phyloP scores from a whole-genome alignment of 2,797 vertebrate genomes.

The Tragopan temminckii region DNA sequence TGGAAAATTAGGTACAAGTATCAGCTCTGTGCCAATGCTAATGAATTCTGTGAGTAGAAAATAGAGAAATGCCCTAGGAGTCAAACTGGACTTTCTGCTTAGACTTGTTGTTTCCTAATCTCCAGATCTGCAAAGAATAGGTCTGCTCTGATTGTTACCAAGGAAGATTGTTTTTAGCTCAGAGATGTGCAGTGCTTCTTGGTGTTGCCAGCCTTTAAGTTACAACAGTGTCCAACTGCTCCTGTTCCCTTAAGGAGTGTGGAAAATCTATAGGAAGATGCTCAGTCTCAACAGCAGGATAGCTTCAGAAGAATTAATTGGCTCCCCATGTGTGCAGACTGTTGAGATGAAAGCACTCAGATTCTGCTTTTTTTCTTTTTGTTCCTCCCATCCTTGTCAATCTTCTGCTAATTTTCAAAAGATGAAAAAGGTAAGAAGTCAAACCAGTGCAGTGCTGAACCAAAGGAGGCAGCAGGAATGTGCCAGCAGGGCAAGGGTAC shows the following conservation, averaged over 20 bases:
- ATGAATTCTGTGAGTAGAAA: background rate
- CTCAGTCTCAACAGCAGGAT: background rate
- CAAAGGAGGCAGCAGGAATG: background rate
- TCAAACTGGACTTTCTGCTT: background rate
- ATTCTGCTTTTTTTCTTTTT: background rate
- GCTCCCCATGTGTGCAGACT: background rate
- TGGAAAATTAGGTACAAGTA: background rate
- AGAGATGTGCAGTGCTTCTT: background rate
- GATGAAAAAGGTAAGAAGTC: background rate
- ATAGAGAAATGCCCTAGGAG: background rate
- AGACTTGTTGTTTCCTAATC: background rate
- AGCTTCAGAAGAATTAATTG: background rate
- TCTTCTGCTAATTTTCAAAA: background rate
- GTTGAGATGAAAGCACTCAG: background rate
- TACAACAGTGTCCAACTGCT: background rate
- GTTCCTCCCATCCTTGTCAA: background rate
- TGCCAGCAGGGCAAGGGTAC: background rate
- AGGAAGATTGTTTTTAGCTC: background rate
- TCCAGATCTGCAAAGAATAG: background rate
- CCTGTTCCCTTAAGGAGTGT: background rate
- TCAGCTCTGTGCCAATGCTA: too few relatives aligned
- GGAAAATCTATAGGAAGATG: background rate
- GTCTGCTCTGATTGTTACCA: background rate
- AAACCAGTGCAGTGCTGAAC: background rate
- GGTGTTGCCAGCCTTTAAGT: background rate